Percentiles rank a stretch among this genome's conserved stretches.
These are phyloP conservation scores for Idaea dimidiata DNA, from an alignment of 2,888 invertebrate genomes.

Conservation along the genomic window DNA sequence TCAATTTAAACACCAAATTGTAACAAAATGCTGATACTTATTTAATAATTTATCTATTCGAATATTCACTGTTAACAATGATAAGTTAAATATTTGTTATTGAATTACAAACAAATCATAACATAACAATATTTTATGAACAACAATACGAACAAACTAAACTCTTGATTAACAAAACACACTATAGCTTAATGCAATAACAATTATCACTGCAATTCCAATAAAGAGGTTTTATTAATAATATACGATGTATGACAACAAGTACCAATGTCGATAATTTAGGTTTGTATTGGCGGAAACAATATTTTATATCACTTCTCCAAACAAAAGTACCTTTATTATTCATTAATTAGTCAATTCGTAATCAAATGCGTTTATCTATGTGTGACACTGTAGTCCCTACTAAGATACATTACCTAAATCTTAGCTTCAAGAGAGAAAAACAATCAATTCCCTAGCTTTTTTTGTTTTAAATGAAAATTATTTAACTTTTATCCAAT, in stretches of 20 bases:
- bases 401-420: neutral
- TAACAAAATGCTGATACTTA: conserved; percentile 72
- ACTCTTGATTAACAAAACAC: conserved; percentile 5
- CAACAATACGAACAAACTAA: conserved; percentile 7
- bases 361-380: neutral
- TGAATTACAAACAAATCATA: conserved; percentile 8
- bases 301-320: neutral
- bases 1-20: conserved; percentile 75
- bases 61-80: neutral
- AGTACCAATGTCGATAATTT: conserved; percentile 12
- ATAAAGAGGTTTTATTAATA: conserved; percentile 3
- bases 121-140: conserved; percentile 2
- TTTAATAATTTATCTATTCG: conserved; percentile 7
- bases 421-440: neutral
- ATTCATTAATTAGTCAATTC: neutral
- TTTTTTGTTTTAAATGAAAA: neutral
- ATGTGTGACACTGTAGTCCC: neutral
- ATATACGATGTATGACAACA: conserved; percentile 16
- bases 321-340: neutral
- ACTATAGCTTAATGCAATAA: conserved; percentile 1
- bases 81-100: conserved; percentile 9
- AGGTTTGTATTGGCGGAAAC: neutral
- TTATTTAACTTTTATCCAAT: neutral
- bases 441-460: neutral
- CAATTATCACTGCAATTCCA: conserved; percentile 9